These are phyloP conservation scores for Mechanitis mazaeus DNA, from an alignment of 2,888 invertebrate species.

Conservation along the genomic window DNA sequence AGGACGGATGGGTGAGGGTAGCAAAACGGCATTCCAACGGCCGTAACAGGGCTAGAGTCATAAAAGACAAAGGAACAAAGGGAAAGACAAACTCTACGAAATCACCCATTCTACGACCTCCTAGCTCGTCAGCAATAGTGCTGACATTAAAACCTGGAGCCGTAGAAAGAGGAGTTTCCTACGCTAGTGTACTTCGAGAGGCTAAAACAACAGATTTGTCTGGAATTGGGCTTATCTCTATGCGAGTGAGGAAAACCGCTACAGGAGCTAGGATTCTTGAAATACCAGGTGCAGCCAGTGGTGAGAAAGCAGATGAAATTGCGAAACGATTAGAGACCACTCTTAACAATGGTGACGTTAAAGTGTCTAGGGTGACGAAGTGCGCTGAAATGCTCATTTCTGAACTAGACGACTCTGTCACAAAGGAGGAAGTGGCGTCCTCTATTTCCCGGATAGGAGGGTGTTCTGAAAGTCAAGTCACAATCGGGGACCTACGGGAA, in stretches of 20 bases:
- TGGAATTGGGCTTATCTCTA: not conserved
- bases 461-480: slow-evolving; percentile 9
- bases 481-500: slow-evolving; percentile 7
- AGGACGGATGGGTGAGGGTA: too few species aligned
- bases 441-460: slow-evolving; percentile 17
- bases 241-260: not conserved
- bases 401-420: slow-evolving; percentile 27
- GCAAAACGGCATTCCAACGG: not conserved
- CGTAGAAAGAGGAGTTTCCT: not conserved
- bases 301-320: not conserved
- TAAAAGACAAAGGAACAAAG: too few species aligned
- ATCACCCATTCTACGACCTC: not conserved
- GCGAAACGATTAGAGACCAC: not conserved
- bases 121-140: not conserved
- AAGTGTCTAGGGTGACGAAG: not conserved
- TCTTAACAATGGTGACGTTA: not conserved
- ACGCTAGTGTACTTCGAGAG: not conserved
- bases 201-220: not conserved
- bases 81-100: too few species aligned
- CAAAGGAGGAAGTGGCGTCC: slow-evolving; percentile 6
- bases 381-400: slow-evolving; percentile 20
- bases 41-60: not conserved
- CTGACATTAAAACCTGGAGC: not conserved
- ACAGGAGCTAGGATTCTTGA: not conserved
- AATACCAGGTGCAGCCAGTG: not conserved